Base-by-base conservation (phyloP, 37 sponge, comb jelly and placozoan genomes). In the Bolinopsis microptera region DNA sequence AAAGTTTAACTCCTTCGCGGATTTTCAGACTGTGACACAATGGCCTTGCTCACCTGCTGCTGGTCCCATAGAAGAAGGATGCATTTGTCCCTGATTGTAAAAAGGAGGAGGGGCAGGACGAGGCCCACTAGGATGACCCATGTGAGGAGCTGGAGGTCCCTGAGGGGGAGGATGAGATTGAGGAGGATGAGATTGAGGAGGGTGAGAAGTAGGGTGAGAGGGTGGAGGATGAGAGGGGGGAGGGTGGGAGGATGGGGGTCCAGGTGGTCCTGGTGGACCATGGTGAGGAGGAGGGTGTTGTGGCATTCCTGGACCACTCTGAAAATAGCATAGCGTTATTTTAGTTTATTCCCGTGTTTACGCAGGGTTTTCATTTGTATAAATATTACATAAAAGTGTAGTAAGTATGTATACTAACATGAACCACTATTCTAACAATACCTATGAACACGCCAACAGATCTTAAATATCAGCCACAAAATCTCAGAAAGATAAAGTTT, bases 21-120 rank as follows among this genome's bases (percentile, higher is more conserved):
- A n/a, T n/a, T n/a, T n/a, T n/a, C n/a, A n/a, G n/a, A n/a, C n/a
- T n/a, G n/a, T n/a, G n/a, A n/a, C n/a, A n/a, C n/a, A n/a, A n/a
- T n/a, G n/a, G n/a, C n/a, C n/a, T n/a, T n/a, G n/a, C n/a, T n/a
- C n/a, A n/a, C n/a, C n/a, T n/a, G n/a, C n/a, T n/a, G n/a, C n/a
- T n/a, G n/a, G n/a, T n/a, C n/a, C 36, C 21, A 77, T 35, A 3
- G 80, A 32, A 13, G 33, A 27, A 16, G 80, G 80, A 32, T 77
- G 80, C 36, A 77, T 77, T 32, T 77, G 80, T 77, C 80, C 80
- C 33, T 27, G 80, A 36, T 77, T 77, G 80, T 77, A 77, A 36
- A 77, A 77, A 3, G 80, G 80, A 16, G 80, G 80, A 16, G 80
- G 80, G 0, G 80, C 80, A 5, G 33, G 33, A 34, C 80, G 27